A percentile compares a stretch with the other conserved stretches of the same genome.
Conservation (phyloP, 2,797 vertebrate genomes). For the Liasis olivaceus region DNA sequence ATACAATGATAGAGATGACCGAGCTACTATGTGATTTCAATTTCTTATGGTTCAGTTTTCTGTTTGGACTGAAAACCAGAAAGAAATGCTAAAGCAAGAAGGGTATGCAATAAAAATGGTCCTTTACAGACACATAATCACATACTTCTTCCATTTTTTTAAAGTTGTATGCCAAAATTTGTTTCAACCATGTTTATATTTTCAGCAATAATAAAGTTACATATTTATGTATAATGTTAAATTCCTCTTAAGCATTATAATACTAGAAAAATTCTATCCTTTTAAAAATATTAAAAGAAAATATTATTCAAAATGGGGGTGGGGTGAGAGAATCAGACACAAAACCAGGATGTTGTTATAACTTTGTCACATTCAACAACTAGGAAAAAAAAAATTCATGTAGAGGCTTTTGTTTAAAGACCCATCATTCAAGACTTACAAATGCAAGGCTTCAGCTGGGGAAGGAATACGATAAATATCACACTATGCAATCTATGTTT, state of each 20-base stretch:
- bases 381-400: not conserved
- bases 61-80: not conserved
- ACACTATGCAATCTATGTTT: not conserved
- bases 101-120: not conserved
- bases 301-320: conserved; percentile 20
- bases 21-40: not conserved
- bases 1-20: not conserved
- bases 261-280: not conserved
- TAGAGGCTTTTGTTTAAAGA: conserved; percentile 24
- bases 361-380: conserved; percentile 16
- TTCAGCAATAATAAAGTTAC: conserved; percentile 1
- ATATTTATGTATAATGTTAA: conserved; percentile 15
- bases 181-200: not conserved
- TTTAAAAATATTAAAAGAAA: not conserved
- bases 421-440: not conserved
- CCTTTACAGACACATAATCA: not conserved
- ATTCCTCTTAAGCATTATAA: not conserved
- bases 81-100: not conserved
- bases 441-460: not conserved
- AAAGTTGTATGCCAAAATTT: not conserved
- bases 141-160: not conserved
- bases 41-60: not conserved
- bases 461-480: not conserved
- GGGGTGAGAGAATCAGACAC: conserved; percentile 26
- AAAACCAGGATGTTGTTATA: conserved; percentile 30